Evolutionary conservation across 2,888 invertebrate species (phyloP).

Genomic region (Phaedon cochleariae): DNA sequence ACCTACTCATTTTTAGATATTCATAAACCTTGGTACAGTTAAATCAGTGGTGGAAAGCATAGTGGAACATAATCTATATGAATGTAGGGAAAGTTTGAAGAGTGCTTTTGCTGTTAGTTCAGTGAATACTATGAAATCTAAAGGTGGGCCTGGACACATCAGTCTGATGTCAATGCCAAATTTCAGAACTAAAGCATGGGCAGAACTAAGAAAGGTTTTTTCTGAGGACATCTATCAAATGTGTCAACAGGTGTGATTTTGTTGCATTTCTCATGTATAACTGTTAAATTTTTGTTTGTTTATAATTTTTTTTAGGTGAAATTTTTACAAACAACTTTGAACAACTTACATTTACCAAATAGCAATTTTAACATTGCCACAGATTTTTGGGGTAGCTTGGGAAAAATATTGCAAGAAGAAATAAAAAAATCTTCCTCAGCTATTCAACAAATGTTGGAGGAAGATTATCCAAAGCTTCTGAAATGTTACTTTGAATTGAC

Average conservation of each 20-base stretch:
- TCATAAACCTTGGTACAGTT: constrained; percentile 59
- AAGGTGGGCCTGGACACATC: constrained; percentile 68
- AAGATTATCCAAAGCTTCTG: constrained; percentile 87
- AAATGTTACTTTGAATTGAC: constrained; percentile 81
- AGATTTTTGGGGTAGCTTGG: constrained; percentile 66
- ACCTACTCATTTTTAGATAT: constrained; percentile 59
- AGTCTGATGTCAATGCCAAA: constrained; percentile 61
- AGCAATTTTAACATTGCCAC: constrained; percentile 63
- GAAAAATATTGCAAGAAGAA: constrained; percentile 63
- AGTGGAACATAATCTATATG: constrained; percentile 65
- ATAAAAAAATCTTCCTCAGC: constrained; percentile 65
- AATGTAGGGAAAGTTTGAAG: constrained; percentile 65
- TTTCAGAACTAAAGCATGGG: constrained; percentile 80
- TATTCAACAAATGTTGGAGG: constrained; percentile 84
- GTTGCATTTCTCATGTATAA: not conserved
- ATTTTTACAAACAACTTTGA: constrained; percentile 64
- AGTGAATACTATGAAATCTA: constrained; percentile 46
- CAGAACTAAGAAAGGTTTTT: constrained; percentile 86
- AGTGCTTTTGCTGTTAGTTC: constrained; percentile 63
- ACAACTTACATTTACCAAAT: constrained; percentile 62
- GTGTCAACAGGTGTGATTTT: constrained; percentile 75
- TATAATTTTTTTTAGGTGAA: constrained; percentile 56
- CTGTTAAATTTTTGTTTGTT: no score
- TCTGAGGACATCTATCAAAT: constrained; percentile 77
- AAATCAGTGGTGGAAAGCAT: constrained; percentile 66